These are phyloP conservation scores for Coregonus suidteri DNA, from an alignment of 2,797 vertebrate genomes.

Conservation along the genomic window DNA sequence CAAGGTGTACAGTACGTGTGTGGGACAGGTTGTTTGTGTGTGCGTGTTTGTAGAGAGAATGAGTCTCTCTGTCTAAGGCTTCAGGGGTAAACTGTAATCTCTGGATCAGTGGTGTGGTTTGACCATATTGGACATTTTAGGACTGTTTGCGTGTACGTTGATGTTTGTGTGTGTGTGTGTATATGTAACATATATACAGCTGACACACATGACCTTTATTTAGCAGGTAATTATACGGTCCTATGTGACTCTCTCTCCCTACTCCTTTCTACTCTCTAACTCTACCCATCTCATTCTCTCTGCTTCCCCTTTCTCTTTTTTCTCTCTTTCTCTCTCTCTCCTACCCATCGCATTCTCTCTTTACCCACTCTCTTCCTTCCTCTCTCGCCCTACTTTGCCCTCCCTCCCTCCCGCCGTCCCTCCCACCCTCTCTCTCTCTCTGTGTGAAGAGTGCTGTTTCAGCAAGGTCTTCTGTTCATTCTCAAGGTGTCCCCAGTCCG, in stretches of 20 bases:
- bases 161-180: constrained; percentile 18
- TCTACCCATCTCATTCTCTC: constrained; percentile 15
- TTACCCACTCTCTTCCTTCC: constrained; percentile 29
- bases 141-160: constrained; percentile 18
- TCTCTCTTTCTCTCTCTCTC: constrained; percentile 37
- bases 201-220: constrained; percentile 76
- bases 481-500: constrained; percentile 97
- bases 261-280: constrained; percentile 7
- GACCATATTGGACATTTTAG: neutral
- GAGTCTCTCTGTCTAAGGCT: neutral
- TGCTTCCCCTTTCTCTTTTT: constrained; percentile 68
- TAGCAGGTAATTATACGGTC: constrained; percentile 80
- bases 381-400: constrained; percentile 73
- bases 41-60: constrained; percentile 9
- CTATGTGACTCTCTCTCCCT: neutral
- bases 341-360: constrained; percentile 59
- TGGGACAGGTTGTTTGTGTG: constrained; percentile 30
- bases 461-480: constrained; percentile 99
- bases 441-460: constrained; percentile 92
- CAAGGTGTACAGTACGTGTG: constrained; percentile 47
- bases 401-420: constrained; percentile 27
- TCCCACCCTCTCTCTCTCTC: constrained; percentile 67
- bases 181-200: constrained; percentile 25
- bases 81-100: neutral
- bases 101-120: neutral